A percentile compares a stretch with the other conserved stretches of the same genome.
Conservation (phyloP, 1,140 invertebrate genomes). For the Olivierus martensii region DNA sequence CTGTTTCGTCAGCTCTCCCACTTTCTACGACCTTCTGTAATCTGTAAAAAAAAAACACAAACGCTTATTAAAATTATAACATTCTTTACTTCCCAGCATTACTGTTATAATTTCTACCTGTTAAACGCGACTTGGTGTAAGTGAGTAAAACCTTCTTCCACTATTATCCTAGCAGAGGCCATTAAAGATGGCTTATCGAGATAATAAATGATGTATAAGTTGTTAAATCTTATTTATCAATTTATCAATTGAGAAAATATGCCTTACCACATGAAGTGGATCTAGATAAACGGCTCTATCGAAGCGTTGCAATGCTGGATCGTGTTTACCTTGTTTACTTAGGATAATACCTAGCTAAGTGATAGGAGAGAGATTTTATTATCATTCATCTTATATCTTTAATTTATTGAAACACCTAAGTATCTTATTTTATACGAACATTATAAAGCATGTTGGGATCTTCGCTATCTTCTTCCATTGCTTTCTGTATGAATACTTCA, state of each 20-base stretch:
- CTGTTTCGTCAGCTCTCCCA: constrained; percentile 5
- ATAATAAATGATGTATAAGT: neutral
- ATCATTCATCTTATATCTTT: too few species aligned
- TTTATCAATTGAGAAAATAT: neutral
- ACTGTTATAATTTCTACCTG: neutral
- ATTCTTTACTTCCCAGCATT: too few species aligned
- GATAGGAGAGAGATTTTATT: too few species aligned
- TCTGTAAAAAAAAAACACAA: too few species aligned
- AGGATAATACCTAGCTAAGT: too few species aligned
- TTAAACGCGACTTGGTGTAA: constrained; percentile 3
- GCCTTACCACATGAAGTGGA: too few species aligned
- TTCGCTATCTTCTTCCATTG: neutral
- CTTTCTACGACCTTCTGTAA: neutral
- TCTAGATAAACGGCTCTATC: too few species aligned
- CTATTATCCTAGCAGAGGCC: constrained; percentile 13
- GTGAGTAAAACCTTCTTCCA: constrained; percentile 2
- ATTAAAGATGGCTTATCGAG: constrained; percentile 3
- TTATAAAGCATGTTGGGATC: neutral
- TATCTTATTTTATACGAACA: neutral
- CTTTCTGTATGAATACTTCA: neutral
- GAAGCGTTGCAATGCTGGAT: too few species aligned
- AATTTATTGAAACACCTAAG: too few species aligned
- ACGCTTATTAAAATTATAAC: too few species aligned
- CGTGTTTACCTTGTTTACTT: too few species aligned
- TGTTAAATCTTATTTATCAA: neutral